Evolutionary conservation across 1,140 invertebrate genomes (phyloP).

Genomic region (Drosophila ananassae): DNA sequence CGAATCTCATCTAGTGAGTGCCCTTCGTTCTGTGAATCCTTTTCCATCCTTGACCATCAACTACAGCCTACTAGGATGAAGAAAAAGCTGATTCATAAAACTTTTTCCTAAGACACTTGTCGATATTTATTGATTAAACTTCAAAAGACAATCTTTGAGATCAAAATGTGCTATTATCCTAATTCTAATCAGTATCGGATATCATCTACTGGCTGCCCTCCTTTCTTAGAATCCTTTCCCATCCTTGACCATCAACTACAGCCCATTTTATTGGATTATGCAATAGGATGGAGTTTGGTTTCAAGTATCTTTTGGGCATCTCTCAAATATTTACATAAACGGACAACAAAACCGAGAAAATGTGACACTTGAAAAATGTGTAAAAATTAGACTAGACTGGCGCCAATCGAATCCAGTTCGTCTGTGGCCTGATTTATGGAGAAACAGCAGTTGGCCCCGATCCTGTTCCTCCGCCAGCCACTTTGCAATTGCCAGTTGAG

Average conservation of each 20-base stretch:
- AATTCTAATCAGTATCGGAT: too few relatives aligned
- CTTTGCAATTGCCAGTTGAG: constrained; percentile 62
- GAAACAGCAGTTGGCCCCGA: constrained; percentile 67
- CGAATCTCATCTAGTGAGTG: too few relatives aligned
- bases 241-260: background rate
- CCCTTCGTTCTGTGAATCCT: background rate
- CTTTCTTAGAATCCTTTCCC: background rate
- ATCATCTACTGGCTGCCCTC: too few relatives aligned
- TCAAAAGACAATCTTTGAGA: too few relatives aligned
- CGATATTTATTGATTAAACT: too few relatives aligned
- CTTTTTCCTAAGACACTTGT: too few relatives aligned
- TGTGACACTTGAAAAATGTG: constrained; percentile 40
- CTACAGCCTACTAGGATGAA: too few relatives aligned
- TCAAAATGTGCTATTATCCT: too few relatives aligned
- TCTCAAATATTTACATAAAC: constrained; percentile 31
- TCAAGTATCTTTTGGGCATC: background rate
- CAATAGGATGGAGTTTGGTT: background rate
- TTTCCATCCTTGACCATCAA: background rate
- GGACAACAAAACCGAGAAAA: constrained; percentile 18
- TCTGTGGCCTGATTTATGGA: constrained; percentile 61
- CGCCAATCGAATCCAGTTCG: constrained; percentile 14
- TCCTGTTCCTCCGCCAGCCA: background rate
- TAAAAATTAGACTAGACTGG: constrained; percentile 24
- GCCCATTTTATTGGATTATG: constrained; percentile 9
- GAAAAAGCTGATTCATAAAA: too few relatives aligned